Base-by-base conservation (phyloP, 2,797 vertebrate species). In the Coccyzus lansbergi region DNA sequence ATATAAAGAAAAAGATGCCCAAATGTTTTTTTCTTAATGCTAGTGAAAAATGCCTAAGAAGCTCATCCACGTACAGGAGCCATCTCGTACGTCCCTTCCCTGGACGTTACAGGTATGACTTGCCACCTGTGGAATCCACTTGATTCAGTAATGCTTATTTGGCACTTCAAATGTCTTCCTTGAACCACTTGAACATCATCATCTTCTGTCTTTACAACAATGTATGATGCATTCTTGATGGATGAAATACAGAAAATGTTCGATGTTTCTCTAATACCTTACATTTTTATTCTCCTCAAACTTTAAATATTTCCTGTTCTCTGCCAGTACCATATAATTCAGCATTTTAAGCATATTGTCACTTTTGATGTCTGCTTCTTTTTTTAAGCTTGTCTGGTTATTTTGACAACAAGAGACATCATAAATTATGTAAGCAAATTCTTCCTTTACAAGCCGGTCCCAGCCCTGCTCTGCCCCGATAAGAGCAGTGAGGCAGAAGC, bases 341-440 rank as follows among this genome's bases (percentile, higher is more conserved):
- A 86, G 15, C 4, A 20, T 70, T 81, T 62, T 52, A 67, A 87
- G 33, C 46, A 11, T 60, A 42, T 53, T n/a, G 20, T 31, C 31
- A 62, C n/a, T 65, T 40, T 25, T 4, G 5, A 20, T 8, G 5
- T 56, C 59, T n/a, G 60, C 26, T 86, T 86, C 19, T 78, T 78
- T 92, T 93, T 95, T 64, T 48, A 65, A 70, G 64, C 38, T 81
- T 86, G 22, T 40, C 67, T 68, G 40, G 89, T 82, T 79, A 34
- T 93, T 92, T 92, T 51, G 72, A 85, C 70, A 70, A 94, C 64
- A 42, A 79, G 55, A 18, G 49, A 12, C 38, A 51, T 83, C 53
- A 80, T 86, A 71, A 93, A 88, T 88, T 86, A 80, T 67, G 59
- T 59, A 83, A 80, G 68, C 51, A 71, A 52, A 80, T 92, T 36